Evolutionary conservation across 2,113 vertebrate genomes (phyloP).

Genomic region (Etheostoma cragini): DNA sequence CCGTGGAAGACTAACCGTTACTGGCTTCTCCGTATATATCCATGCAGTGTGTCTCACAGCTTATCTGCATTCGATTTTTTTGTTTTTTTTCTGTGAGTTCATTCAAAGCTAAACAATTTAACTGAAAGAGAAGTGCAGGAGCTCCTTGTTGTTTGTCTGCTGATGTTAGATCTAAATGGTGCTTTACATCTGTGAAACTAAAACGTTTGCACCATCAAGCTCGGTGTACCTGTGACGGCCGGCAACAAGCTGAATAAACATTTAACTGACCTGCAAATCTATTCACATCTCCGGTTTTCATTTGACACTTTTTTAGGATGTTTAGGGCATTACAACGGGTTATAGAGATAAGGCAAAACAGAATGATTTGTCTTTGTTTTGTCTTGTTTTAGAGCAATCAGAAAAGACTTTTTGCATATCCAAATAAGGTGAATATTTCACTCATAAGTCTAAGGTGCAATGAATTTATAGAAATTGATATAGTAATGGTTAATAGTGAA

Average conservation of each 20-base stretch:
- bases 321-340: background rate
- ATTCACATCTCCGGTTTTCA: conserved; percentile 25
- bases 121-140: conserved; percentile 58
- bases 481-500: background rate
- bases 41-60: conserved; percentile 47
- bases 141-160: conserved; percentile 59
- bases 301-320: conserved; percentile 13
- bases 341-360: background rate
- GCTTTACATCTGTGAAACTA: conserved; percentile 71
- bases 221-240: conserved; percentile 68
- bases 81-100: conserved; percentile 56
- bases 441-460: background rate
- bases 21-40: conserved; percentile 62
- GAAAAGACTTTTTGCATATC: too few species aligned
- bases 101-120: conserved; percentile 63
- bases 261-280: conserved; percentile 71
- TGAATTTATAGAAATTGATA: background rate
- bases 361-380: background rate
- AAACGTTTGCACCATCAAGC: conserved; percentile 64
- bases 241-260: conserved; percentile 82
- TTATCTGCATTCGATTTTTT: conserved; percentile 41
- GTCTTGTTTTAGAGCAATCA: background rate
- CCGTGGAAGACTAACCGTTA: conserved; percentile 66
- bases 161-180: conserved; percentile 60
- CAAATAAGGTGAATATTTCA: background rate